Conservation (phyloP, 2,888 invertebrate genomes). For the Ormyrus nitidulus region DNA sequence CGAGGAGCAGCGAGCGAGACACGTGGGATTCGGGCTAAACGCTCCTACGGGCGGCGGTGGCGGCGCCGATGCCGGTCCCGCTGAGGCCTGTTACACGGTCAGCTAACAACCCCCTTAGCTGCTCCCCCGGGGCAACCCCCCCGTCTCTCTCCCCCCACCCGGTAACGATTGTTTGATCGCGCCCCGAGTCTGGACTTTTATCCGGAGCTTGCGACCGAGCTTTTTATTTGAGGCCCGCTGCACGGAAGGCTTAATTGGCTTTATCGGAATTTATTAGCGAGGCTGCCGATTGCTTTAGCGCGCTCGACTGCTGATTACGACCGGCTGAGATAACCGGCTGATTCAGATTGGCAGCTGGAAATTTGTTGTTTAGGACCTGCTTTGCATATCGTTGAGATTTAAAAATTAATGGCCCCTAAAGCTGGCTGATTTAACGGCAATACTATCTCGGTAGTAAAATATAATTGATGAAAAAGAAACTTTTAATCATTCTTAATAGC, state of each 20-base stretch:
- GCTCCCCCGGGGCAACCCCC: slow-evolving; percentile 33
- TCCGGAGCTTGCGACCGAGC: background rate
- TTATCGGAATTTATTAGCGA: too few relatives aligned
- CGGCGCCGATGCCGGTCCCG: slow-evolving; percentile 62
- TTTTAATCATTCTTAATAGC: too few relatives aligned
- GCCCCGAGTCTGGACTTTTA: slow-evolving; percentile 41
- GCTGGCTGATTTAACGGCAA: too few relatives aligned
- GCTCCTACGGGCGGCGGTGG: slow-evolving; percentile 15
- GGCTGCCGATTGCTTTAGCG: background rate
- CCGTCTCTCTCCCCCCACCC: slow-evolving; percentile 45
- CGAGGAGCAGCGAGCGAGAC: slow-evolving; percentile 34
- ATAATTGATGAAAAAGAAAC: too few relatives aligned
- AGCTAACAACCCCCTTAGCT: slow-evolving; percentile 70
- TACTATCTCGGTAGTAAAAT: too few relatives aligned
- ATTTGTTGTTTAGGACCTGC: too few relatives aligned
- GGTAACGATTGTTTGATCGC: slow-evolving; percentile 69
- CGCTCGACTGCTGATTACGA: background rate
- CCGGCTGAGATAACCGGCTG: too few relatives aligned
- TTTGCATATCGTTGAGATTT: too few relatives aligned
- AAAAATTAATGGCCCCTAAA: too few relatives aligned
- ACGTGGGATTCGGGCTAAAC: slow-evolving; percentile 52
- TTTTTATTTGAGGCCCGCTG: too few relatives aligned
- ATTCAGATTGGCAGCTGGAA: too few relatives aligned
- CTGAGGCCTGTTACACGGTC: slow-evolving; percentile 71
- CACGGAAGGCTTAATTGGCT: too few relatives aligned